Evolutionary conservation across 2,113 vertebrate genomes (phyloP).

Genomic region (Aphyosemion australe): DNA sequence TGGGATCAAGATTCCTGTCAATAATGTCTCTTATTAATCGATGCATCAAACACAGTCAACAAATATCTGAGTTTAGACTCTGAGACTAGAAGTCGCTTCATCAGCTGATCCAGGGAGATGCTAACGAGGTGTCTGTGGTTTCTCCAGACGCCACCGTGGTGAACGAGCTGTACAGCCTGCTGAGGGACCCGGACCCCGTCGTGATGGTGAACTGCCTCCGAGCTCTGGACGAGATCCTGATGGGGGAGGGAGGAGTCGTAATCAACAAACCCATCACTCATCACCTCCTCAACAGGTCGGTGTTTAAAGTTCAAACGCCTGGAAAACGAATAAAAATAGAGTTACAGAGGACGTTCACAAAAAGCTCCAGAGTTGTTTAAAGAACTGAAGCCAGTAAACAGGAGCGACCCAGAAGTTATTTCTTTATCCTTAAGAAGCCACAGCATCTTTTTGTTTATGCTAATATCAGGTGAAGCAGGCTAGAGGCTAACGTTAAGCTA

Average conservation of each 20-base stretch:
- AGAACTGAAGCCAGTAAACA: too few relatives aligned
- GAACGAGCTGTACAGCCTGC: constrained; percentile 93
- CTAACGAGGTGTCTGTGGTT: neutral
- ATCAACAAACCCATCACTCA: constrained; percentile 98
- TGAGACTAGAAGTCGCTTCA: neutral
- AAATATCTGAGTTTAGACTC: neutral
- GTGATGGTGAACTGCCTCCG: constrained; percentile 96
- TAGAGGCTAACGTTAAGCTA: too few relatives aligned
- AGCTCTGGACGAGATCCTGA: constrained; percentile 93
- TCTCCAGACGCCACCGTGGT: constrained; percentile 86
- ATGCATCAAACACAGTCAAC: neutral
- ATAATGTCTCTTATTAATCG: too few relatives aligned
- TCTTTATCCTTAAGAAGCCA: too few relatives aligned
- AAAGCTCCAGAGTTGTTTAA: too few relatives aligned
- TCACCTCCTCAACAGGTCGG: constrained; percentile 94
- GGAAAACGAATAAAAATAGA: neutral
- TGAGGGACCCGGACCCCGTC: constrained; percentile 94
- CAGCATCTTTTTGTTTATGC: too few relatives aligned
- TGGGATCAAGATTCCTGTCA: too few relatives aligned
- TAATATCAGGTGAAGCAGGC: too few relatives aligned
- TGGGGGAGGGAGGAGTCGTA: constrained; percentile 91
- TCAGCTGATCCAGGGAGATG: neutral
- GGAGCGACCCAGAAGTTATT: too few relatives aligned
- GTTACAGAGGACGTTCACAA: too few relatives aligned
- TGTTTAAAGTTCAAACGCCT: neutral